Percentiles rank a stretch among this genome's conserved stretches.
phyloP scores from a whole-genome alignment of 2,113 vertebrate genomes.

The Sceloporus tristichus region DNA sequence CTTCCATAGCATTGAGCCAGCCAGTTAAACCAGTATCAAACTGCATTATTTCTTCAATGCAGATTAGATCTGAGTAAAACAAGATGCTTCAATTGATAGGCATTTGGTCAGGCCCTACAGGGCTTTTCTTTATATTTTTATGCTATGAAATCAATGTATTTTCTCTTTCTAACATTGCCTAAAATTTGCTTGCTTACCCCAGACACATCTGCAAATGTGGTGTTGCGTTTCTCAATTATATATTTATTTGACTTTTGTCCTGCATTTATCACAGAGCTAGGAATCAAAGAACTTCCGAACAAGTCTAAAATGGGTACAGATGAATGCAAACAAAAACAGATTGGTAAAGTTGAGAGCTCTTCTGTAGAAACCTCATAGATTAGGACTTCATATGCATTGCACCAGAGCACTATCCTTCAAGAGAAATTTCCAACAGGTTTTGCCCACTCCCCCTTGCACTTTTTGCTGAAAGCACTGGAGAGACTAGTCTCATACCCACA shows the following conservation, averaged over 20 bases:
- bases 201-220: not conserved
- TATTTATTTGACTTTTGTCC: not conserved
- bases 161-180: not conserved
- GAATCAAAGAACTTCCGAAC: too few relatives aligned
- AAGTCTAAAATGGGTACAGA: too few relatives aligned
- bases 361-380: not conserved
- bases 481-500: not conserved
- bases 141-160: not conserved
- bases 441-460: not conserved
- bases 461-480: not conserved
- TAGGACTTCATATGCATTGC: not conserved
- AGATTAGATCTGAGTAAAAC: not conserved
- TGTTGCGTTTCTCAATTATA: too few relatives aligned
- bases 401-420: not conserved
- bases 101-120: not conserved
- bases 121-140: constrained; percentile 4
- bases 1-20: too few relatives aligned
- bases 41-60: too few relatives aligned
- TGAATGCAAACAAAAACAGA: too few relatives aligned
- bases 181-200: not conserved
- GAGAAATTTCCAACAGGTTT: not conserved
- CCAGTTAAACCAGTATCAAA: too few relatives aligned
- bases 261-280: not conserved
- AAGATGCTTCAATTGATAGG: not conserved
- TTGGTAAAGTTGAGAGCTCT: not conserved